Percentiles rank a stretch among this genome's conserved stretches.
These are phyloP conservation scores for Drosophila kohkoa DNA, from an alignment of 1,140 invertebrate genomes.

Conservation along the genomic window DNA sequence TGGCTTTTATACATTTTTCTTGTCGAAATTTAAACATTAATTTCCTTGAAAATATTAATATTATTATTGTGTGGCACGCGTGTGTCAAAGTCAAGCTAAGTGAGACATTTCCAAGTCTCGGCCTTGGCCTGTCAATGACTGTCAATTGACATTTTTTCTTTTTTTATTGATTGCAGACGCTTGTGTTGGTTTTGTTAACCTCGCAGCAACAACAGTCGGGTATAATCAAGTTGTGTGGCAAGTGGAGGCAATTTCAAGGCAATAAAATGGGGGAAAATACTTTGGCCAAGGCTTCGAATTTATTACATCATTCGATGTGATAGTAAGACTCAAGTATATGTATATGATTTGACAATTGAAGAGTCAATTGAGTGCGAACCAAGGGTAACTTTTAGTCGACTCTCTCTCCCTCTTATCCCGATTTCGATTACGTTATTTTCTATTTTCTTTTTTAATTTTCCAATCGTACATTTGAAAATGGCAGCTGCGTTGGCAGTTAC, in stretches of 20 bases:
- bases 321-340: neutral
- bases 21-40: neutral
- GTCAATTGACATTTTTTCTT: conserved; percentile 24
- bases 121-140: conserved; percentile 29
- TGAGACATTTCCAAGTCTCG: conserved; percentile 17
- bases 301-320: neutral
- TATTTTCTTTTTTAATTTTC: conserved; percentile 27
- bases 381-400: neutral
- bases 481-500: conserved; percentile 31
- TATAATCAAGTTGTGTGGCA: neutral
- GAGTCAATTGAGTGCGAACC: neutral
- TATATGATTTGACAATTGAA: neutral
- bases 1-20: neutral
- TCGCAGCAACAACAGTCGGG: neutral
- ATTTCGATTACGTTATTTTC: neutral
- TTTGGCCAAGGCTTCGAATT: neutral
- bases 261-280: neutral
- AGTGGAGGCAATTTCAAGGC: neutral
- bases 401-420: neutral
- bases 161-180: conserved; percentile 33
- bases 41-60: conserved; percentile 4
- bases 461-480: conserved; percentile 5
- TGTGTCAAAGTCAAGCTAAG: conserved; percentile 28
- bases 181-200: conserved; percentile 8
- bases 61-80: conserved; percentile 16